A percentile compares a stretch with the other conserved stretches of the same genome.
Conservation (phyloP, 2,797 vertebrate species). For the Aotus griseimembra region DNA sequence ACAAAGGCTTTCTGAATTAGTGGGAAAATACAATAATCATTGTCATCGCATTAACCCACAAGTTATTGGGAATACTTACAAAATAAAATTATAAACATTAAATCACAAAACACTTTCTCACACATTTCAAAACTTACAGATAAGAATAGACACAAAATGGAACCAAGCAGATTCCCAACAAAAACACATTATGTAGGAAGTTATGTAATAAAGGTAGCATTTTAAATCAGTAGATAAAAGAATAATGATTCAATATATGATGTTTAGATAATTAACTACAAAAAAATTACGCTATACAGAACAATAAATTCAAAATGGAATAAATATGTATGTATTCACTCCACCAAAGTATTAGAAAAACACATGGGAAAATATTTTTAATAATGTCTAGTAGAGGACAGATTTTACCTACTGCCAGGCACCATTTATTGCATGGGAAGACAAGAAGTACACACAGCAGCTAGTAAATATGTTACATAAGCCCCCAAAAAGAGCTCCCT, state of each 20-base stretch:
- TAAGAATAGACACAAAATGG: neutral
- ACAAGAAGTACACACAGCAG: neutral
- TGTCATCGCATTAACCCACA: neutral
- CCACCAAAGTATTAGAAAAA: neutral
- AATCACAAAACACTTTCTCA: neutral
- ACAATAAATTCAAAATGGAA: slow-evolving; percentile 26
- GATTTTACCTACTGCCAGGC: neutral
- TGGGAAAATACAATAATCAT: neutral
- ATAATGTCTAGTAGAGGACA: neutral
- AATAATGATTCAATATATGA: neutral
- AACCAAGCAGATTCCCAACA: neutral
- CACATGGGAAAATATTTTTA: neutral
- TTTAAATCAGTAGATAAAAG: neutral
- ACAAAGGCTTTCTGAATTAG: neutral
- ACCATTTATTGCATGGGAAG: neutral
- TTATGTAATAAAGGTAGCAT: neutral
- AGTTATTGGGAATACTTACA: neutral
- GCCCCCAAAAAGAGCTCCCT: neutral
- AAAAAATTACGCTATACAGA: neutral
- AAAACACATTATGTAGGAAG: neutral
- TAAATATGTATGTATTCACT: neutral
- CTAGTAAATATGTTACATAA: neutral
- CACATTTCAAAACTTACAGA: slow-evolving; percentile 25
- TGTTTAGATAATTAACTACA: neutral
- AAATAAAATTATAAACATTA: neutral